These are phyloP conservation scores for Hemiscyllium ocellatum DNA, from an alignment of 2,113 vertebrate genomes.

Conservation along the genomic window DNA sequence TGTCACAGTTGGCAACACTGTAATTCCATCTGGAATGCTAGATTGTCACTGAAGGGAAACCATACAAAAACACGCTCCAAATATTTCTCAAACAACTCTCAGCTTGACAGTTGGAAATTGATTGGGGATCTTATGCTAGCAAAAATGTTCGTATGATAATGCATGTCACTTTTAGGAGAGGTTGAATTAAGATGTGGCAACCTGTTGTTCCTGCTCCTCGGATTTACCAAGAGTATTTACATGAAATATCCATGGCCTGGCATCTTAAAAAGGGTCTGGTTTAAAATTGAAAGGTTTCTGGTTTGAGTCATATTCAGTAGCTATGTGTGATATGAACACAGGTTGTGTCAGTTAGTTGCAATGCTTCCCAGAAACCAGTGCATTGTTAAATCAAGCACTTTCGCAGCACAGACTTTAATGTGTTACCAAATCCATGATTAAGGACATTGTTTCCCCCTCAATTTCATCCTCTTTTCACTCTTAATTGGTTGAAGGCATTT, in stretches of 20 bases:
- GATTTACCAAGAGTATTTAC: neutral
- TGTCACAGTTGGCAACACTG: neutral
- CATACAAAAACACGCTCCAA: neutral
- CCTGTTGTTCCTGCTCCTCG: neutral
- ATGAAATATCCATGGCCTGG: neutral
- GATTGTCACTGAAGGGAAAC: neutral
- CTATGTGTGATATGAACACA: neutral
- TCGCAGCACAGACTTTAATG: neutral
- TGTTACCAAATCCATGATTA: neutral
- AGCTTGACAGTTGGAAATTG: neutral
- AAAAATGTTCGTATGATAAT: neutral
- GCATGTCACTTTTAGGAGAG: neutral
- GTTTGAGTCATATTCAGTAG: neutral
- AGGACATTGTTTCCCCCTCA: neutral
- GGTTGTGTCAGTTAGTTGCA: neutral
- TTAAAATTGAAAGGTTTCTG: neutral
- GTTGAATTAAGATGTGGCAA: neutral
- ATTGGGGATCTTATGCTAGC: neutral
- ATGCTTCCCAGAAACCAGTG: neutral
- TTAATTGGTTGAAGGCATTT: neutral
- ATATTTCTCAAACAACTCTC: neutral
- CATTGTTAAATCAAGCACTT: neutral
- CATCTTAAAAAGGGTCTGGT: neutral
- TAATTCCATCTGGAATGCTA: neutral
- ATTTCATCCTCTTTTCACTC: neutral